Percentiles rank a stretch among this genome's conserved stretches.
Conservation (phyloP, 2,113 vertebrate genomes). For the Coryphaenoides rupestris region DNA sequence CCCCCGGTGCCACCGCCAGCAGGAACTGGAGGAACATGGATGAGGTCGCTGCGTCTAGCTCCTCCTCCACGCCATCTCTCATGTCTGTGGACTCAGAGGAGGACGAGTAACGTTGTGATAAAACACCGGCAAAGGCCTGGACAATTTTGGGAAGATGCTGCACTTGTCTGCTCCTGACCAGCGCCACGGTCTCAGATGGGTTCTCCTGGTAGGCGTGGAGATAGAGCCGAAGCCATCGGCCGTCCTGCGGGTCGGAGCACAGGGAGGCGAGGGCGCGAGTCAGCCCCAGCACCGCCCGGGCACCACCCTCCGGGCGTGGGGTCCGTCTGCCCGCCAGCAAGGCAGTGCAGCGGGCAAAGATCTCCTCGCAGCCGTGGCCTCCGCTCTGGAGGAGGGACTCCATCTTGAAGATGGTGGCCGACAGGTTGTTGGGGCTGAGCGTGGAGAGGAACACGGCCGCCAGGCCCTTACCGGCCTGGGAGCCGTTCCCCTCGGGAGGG, state of each 20-base stretch:
- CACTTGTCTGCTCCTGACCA: conserved; percentile 74
- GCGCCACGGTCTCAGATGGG: conserved; percentile 53
- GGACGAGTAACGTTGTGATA: conserved; percentile 30
- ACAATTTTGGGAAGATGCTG: conserved; percentile 75
- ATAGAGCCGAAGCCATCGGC: conserved; percentile 73
- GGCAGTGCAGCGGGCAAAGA: conserved; percentile 65
- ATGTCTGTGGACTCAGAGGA: conserved; percentile 11
- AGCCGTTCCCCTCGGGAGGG: conserved; percentile 28
- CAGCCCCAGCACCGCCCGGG: conserved; percentile 71
- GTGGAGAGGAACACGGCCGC: conserved; percentile 81
- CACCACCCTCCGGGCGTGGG: conserved; percentile 6
- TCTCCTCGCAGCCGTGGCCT: conserved; percentile 67
- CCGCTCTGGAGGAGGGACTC: conserved; percentile 71
- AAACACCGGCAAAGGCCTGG: conserved; percentile 58
- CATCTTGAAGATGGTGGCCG: conserved; percentile 76
- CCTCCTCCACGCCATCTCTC: background rate
- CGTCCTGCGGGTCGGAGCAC: conserved; percentile 54
- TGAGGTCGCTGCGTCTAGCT: conserved; percentile 26
- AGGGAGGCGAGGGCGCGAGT: conserved; percentile 80
- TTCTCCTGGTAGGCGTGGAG: conserved; percentile 72
- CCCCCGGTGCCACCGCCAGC: conserved; percentile 64
- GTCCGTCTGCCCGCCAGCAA: conserved; percentile 66
- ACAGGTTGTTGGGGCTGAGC: conserved; percentile 76
- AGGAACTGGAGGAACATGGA: conserved; percentile 70
- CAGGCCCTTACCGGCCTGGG: conserved; percentile 67